Base-by-base conservation (phyloP, 2,797 vertebrate species). In the Leuciscus waleckii region DNA sequence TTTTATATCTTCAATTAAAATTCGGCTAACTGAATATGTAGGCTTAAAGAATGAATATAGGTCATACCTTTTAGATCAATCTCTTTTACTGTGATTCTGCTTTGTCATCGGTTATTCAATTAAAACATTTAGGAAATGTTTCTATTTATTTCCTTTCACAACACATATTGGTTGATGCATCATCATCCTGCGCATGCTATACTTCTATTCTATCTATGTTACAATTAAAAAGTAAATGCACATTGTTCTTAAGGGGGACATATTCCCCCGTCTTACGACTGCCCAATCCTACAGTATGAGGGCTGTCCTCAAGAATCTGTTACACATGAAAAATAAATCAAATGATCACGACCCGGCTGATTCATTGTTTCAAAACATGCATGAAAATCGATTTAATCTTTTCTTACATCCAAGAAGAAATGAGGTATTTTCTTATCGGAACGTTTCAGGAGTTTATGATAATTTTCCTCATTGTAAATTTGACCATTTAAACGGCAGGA, bases 401-500 rank as follows among this genome's bases (percentile, higher is more conserved):
- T 74, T 51, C 76, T 83, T 85, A 69, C 37, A 69, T 11, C n/a
- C 67, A 73, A 83, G n/a, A 32, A 70, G 13, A 85, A 67, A 74
- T 11, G 0, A 73, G 46, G 14, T 29, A 21, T 70, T 75, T 75
- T 82, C 56, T 29, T 16, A 23, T 26, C 5, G 10, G 43, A 83
- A 49, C 29, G 51, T 68, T 39, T 82, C 51, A 73, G 70, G 67
- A 83, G 70, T 75, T 84, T 51, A 68, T 58, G 29, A 51, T 61
- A 51, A 87, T 85, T 75, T 71, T 13, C 17, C n/a, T 29, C 23
- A 19, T 56, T 81, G 76, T 68, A 29, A 58, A 26, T 83, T 39
- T 61, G 83, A 35, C 80, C 87, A 89, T 94, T 94, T 92, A 93
- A 97, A 96, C 97, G 95, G 93, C 92, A 93, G 93, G 95, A 94